Base-by-base conservation (phyloP, 2,888 invertebrate genomes). In the Melitaea athalia region DNA sequence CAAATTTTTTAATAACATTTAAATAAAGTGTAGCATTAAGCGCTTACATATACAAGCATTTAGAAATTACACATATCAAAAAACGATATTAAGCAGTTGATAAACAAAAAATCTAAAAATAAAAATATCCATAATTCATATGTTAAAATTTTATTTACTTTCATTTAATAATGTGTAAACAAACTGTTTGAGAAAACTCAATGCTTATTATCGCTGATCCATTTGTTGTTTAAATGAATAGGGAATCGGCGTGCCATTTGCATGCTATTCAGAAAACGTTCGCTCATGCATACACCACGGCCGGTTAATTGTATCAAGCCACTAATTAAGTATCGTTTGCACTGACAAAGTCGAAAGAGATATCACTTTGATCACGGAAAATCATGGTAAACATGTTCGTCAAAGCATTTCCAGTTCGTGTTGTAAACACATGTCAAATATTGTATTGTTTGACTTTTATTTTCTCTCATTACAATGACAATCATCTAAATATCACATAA, bases 331-430 rank as follows among this genome's bases (percentile, higher is more conserved):
- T 64, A 63, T 52, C 57, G 61, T 57, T 64, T 67, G 57, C 53
- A 49, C 49, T 17, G 55, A 57, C 59, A 63, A 63, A 53, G 63
- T 60, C 31, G 24, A 33, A 55, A 66, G 63, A 49, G 50, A 43
- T 12, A 59, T 60, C 53, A 66, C 63, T 69, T 62, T 59, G 52
- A 43, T 64, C 60, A 15, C 38, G 63, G 43, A 61, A 67, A 67
- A 70, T 67, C 67, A 64, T 47, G 60, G 43, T 52, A 63, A 63
- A 60, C 53, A 52, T 72, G 74, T 50, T 75, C 74, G 75, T 59
- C 68, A 74, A 70, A 71, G 75, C 73, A 72, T 64, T 71, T 71
- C 65, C 74, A 73, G 71, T 68, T 72, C 69, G 75, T 74, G 77
- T 76, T 77, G 24, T 24, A 24, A 24, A 24, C 1, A 24, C 24